Percentiles rank a stretch among this genome's conserved stretches.
Conservation (phyloP, 2,113 vertebrate genomes). For the Lophotis ruficrista region DNA sequence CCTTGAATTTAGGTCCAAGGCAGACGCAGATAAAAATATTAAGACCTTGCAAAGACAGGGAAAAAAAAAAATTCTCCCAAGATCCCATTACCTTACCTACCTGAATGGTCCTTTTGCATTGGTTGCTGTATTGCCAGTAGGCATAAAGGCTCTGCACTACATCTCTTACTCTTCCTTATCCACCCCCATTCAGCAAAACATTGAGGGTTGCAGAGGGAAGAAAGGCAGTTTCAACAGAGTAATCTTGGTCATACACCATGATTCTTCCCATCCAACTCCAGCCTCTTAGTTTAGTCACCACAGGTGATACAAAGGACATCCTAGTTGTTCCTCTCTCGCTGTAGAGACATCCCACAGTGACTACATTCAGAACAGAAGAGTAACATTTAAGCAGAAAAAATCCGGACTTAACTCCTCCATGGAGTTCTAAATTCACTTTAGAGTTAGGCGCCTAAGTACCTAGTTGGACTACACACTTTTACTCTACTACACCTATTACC, state of each 20-base stretch:
- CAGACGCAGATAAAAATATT: neutral
- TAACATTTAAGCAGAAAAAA: neutral
- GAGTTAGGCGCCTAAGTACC: neutral
- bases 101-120: neutral
- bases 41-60: neutral
- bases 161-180: neutral
- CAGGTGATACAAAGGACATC: neutral
- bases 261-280: neutral
- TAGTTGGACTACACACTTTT: neutral
- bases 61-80: neutral
- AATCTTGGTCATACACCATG: neutral
- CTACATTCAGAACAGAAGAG: neutral
- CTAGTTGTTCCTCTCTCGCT: neutral
- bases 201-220: neutral
- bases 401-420: neutral
- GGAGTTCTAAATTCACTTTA: neutral
- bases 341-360: neutral
- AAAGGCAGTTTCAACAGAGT: neutral
- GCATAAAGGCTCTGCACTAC: neutral
- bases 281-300: neutral
- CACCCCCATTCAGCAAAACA: neutral
- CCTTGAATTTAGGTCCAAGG: neutral
- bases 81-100: neutral
- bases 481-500: neutral
- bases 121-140: neutral